Evolutionary conservation across 2,888 invertebrate species (phyloP), one percentile per base, ranked within the genome.

Genomic region (Torymus texanus): DNA sequence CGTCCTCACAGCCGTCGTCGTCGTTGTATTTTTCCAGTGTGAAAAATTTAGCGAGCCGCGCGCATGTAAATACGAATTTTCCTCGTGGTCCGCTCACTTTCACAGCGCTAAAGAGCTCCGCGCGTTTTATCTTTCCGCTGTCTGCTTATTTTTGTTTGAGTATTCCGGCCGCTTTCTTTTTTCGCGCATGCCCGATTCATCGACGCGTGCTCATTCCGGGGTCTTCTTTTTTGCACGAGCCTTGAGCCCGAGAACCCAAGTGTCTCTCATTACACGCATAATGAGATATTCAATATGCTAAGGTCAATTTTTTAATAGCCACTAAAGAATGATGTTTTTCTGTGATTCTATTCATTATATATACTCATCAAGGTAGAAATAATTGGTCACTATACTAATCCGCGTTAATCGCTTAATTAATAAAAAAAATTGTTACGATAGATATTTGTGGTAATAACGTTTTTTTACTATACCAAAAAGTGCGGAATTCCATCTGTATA

Each of bases 21-120:
- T 78, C 72, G 75, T 76, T n/a, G 66, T 58, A 62, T 61, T 75
- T 65, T 65, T 70, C n/a, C 24, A 70, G 66, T 50, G 41, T 66
- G 59, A 75, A 68, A 59, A 75, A 79, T 66, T 71, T 79, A 65
- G 62, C 56, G n/a, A 12, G 29, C 29, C 29, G 61, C 50, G 68
- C 55, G 21, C 62, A 67, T 70, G 58, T 70, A 81, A 79, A 51
- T 78, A 80, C 74, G 62, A 71, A 75, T 73, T 79, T 65, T 70
- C 50, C 24, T 18, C 53, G 53, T 11, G 2, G 50, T 29, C 29
- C 55, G 59, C 72, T 72, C 41, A 29, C 72, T 78, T 78, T 67
- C 55, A 2, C 11, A 50, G 2, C 58, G 16, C 58, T n/a, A 21
- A 51, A 66, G 66, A 56, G 53, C 53, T 53, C 21, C 4, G 24